Base-by-base conservation (phyloP, 2,888 invertebrate genomes). In the Trissolcus japonicus region DNA sequence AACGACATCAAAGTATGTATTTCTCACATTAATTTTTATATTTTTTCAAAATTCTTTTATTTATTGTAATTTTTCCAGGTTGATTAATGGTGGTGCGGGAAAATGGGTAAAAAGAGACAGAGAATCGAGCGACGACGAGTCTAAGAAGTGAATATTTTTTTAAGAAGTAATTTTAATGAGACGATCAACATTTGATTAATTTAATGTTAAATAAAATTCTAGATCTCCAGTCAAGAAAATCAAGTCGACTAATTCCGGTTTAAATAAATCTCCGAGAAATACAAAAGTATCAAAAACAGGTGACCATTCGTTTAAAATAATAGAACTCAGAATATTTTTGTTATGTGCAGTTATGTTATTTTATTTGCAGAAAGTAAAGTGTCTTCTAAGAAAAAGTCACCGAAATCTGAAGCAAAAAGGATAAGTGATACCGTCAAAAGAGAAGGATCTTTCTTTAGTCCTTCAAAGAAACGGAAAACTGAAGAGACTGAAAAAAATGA, bases 351-450 rank as follows among this genome's bases (percentile, higher is more conserved):
- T n/a, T n/a, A n/a, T n/a, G n/a, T n/a, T n/a, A n/a, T 53, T 55
- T 16, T 54, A 6, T 63, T 63, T 62, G 7, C 19, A 73, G 73
- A 65, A 43, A 41, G 29, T 14, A 76, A 69, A 16, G 56, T 29
- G 16, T 55, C 29, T 25, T 11, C 60, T 17, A 76, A 72, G 19
- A 76, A 68, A 55, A 11, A n/a, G 6, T 60, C 54, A 50, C n/a
- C 62, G 6, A 75, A 66, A 72, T 57, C 67, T 1, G 76, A 78
- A 48, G 65, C 65, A 63, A 77, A 81, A 46, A 46, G 63, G 11
- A 68, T 63, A 55, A 75, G 59, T 50, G 68, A 51, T 21, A 61
- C 29, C 50, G 19, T 69, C 2, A 78, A 79, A 17, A 51, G 60
- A n/a, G 75, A 40, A 13, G 60, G 65, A 55, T 46, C 76, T 6